Evolutionary conservation across 2,797 vertebrate genomes (phyloP), one percentile per base, ranked within the genome.

Genomic region (Prionace glauca): DNA sequence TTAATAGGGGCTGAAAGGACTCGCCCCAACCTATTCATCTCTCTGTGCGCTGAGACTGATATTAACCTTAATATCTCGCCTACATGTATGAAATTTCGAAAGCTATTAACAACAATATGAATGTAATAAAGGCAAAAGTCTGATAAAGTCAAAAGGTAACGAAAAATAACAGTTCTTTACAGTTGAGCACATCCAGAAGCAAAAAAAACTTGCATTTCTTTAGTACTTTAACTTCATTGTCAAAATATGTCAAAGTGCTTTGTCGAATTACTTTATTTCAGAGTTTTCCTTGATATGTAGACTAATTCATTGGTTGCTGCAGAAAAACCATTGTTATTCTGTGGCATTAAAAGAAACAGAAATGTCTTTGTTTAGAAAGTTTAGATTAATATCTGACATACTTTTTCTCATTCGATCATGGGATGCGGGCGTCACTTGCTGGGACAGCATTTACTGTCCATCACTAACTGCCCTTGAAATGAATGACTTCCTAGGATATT

Each of bases 61-160:
- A 92, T 69, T 36, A 92, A 41, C 90, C 65, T 92, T 92, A 92
- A 92, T 92, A 92, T 24, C 90, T 92, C n/a, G n/a, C 90, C n/a
- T 67, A 92, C 90, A 67, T 36, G 90, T 92, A 32, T 69, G 90
- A 92, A 92, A 69, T 92, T 69, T 92, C 24, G n/a, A 92, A 92
- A 69, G 62, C n/a, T 92, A 32, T 91, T 67, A 92, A 92, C 65
- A 36, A 69, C 20, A 69, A 92, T 69, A 67, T 69, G 36, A n/a
- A 92, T 67, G 65, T 41, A 24, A 69, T 24, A 92, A 69, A 92
- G 90, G 9, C 62, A 92, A 69, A 69, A 92, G 62, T 92, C n/a
- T 41, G 90, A 92, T 67, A 92, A 92, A 92, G 65, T 9, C n/a
- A 41, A 67, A 92, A 41, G 9, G 65, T n/a, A 92, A 67, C 1